Evolutionary conservation across 2,113 vertebrate genomes (phyloP), one percentile per base, ranked within the genome.

Genomic region (Capreolus pygargus): DNA sequence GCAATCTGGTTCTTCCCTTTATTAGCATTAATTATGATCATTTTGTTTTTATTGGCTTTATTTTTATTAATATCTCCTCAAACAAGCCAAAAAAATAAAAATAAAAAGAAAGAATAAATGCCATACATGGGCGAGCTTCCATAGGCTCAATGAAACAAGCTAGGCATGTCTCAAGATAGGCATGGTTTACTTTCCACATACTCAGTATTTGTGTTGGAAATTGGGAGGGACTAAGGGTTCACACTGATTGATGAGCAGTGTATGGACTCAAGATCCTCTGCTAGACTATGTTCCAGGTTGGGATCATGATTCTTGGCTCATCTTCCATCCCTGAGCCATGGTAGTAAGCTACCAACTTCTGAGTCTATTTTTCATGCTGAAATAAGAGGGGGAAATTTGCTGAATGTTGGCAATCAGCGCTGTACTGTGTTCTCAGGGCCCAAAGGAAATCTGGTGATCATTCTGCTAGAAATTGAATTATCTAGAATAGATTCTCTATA

Each of bases 1-100:
- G 55, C 86, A 97, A 95, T 97, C 79, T 97, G 94, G 12, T 52
- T 97, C 55, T 89, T 95, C 55, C 64, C 60, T 95, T 93, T 96
- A 97, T 96, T 96, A 96, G 83, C 67, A 70, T 96, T 96, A 96
- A 95, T 97, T 86, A 91, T 15, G 15, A 95, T 86, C 83, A 89
- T 95, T 93, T 97, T 94, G 60, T 45, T 97, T 97, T 93, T 60
- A 89, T 79, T 93, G 86, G 67, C 67, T 96, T 96, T 91, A 95
- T 89, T 97, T 97, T 96, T 96, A 91, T 97, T 97, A 97, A 89
- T 70, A 96, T 79, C 55, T 52, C 55, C 50, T 96, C 83, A 93
- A 89, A 94, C 9, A 55, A 93, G 83, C 52, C 58, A 84, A 84
- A 78, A 52, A 86, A 52, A 86, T 1, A 36, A 88, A 78, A 16